Conservation (phyloP, 2,113 vertebrate genomes). For the Ciconia stormi region DNA sequence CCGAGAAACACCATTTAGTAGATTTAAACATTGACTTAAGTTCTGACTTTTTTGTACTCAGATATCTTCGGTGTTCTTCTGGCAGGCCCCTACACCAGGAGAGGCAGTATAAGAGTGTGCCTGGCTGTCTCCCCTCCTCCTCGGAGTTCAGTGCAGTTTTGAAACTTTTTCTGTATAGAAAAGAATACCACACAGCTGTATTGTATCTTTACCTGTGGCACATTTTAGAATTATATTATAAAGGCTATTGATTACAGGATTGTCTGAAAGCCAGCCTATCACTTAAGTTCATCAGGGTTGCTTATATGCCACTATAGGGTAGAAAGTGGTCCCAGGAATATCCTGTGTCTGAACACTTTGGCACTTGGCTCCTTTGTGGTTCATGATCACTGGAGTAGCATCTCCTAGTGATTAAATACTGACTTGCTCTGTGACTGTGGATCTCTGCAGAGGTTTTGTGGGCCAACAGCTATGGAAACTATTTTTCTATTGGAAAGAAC, state of each 20-base stretch:
- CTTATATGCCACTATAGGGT: not conserved
- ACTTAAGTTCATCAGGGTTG: not conserved
- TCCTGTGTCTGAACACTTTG: not conserved
- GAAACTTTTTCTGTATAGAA: not conserved
- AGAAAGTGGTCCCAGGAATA: not conserved
- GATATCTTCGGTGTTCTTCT: not conserved
- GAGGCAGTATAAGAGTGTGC: not conserved
- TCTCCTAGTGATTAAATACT: slow-evolving; percentile 17
- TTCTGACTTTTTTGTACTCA: not conserved
- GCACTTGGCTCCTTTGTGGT: not conserved
- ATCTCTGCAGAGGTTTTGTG: not conserved
- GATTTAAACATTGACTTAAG: not conserved
- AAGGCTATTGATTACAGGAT: not conserved
- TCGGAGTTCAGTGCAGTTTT: not conserved
- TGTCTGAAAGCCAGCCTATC: not conserved
- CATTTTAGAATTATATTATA: not conserved
- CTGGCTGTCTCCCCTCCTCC: not conserved
- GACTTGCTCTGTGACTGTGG: slow-evolving; percentile 5
- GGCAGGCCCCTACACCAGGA: not conserved
- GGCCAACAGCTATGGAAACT: slow-evolving; percentile 30
- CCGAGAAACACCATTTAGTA: not conserved
- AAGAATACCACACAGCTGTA: not conserved
- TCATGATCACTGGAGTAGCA: not conserved
- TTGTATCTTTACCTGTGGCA: not conserved
- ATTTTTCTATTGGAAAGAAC: slow-evolving; percentile 12